Evolutionary conservation across 2,888 invertebrate species (phyloP).

Genomic region (Phytoseiulus persimilis): DNA sequence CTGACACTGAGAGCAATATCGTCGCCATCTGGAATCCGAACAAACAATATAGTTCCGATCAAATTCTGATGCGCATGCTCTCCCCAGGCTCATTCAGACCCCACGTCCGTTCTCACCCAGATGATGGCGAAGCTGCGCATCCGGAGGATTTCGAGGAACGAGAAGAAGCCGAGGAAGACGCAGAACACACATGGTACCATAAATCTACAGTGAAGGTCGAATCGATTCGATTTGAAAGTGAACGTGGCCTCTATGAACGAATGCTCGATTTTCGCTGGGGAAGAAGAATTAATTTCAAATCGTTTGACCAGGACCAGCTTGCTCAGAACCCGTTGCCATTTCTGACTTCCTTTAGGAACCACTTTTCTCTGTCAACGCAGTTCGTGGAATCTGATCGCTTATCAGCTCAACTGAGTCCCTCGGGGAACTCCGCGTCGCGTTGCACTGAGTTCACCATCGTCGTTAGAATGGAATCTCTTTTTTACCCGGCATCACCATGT

Average conservation of each 20-base stretch:
- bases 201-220: neutral
- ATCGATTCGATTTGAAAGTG: neutral
- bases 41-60: too few species aligned
- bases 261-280: neutral
- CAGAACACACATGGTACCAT: neutral
- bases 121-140: neutral
- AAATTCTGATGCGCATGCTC: too few species aligned
- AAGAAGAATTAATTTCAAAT: neutral
- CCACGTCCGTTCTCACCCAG: neutral
- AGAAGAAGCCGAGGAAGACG: constrained; percentile 10
- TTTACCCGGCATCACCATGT: constrained; percentile 20
- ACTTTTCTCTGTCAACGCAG: too few species aligned
- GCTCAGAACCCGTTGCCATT: too few species aligned
- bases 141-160: neutral
- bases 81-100: too few species aligned
- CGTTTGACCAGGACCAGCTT: too few species aligned
- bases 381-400: too few species aligned
- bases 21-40: constrained; percentile 13
- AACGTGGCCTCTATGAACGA: neutral
- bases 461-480: too few species aligned
- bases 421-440: too few species aligned
- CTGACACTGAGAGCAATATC: neutral
- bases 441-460: too few species aligned
- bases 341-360: too few species aligned
- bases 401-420: too few species aligned